phyloP scores from a whole-genome alignment of 2,113 vertebrate genomes.

The Amphiprion ocellaris region DNA sequence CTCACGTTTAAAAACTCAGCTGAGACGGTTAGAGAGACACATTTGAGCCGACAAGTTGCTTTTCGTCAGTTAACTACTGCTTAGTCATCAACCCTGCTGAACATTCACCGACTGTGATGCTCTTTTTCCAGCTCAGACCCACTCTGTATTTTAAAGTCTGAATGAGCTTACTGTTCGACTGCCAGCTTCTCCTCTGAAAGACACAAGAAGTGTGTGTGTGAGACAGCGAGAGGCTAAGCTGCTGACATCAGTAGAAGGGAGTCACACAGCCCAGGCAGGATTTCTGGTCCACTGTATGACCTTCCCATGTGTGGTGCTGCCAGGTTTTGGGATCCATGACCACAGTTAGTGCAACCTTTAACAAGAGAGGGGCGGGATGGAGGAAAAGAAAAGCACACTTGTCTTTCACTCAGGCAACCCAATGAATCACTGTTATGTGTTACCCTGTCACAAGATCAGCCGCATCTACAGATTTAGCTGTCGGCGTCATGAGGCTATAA shows the following conservation, averaged over 20 bases:
- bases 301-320: conserved; percentile 37
- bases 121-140: conserved; percentile 77
- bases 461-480: not conserved
- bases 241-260: conserved; percentile 29
- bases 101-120: conserved; percentile 72
- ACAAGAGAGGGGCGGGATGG: not conserved
- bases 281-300: conserved; percentile 36
- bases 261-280: conserved; percentile 8
- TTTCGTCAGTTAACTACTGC: conserved; percentile 55
- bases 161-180: conserved; percentile 74
- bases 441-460: not conserved
- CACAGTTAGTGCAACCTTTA: conserved; percentile 34
- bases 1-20: conserved; percentile 1
- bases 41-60: conserved; percentile 51
- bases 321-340: conserved; percentile 33
- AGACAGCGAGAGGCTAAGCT: conserved; percentile 13
- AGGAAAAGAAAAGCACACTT: conserved; percentile 33
- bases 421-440: conserved; percentile 10
- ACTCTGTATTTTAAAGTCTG: conserved; percentile 63
- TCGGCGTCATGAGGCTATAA: not conserved
- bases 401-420: conserved; percentile 10
- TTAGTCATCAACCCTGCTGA: conserved; percentile 64
- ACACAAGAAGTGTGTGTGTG: conserved; percentile 29
- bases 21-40: conserved; percentile 25
- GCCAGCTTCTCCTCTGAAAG: conserved; percentile 69